A percentile compares a stretch with the other conserved stretches of the same genome.
phyloP scores from a whole-genome alignment of 2,113 vertebrate genomes.

The Leptobrachium leishanense region DNA sequence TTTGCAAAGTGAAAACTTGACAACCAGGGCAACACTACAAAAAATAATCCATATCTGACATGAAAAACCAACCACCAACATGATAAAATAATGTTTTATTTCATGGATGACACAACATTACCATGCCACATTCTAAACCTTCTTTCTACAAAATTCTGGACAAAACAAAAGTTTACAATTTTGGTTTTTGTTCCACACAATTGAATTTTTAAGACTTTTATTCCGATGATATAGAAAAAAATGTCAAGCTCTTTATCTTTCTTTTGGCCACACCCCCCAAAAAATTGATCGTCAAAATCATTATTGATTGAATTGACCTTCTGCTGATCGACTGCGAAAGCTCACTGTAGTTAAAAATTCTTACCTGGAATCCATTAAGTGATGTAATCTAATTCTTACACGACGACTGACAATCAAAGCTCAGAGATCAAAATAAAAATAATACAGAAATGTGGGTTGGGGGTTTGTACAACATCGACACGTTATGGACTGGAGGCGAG shows the following conservation, averaged over 20 bases:
- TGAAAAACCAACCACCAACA: not conserved
- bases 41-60: too few relatives aligned
- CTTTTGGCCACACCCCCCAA: constrained; percentile 43
- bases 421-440: constrained; percentile 66
- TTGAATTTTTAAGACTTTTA: constrained; percentile 21
- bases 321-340: too few relatives aligned
- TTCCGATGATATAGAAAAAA: constrained; percentile 50
- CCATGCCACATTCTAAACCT: constrained; percentile 64
- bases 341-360: constrained; percentile 22
- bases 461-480: constrained; percentile 69
- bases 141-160: constrained; percentile 60
- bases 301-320: too few relatives aligned
- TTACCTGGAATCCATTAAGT: constrained; percentile 55
- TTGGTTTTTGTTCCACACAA: constrained; percentile 50
- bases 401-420: constrained; percentile 74
- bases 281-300: too few relatives aligned
- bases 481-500: constrained; percentile 71
- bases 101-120: constrained; percentile 68
- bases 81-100: constrained; percentile 83
- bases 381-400: constrained; percentile 62
- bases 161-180: constrained; percentile 56
- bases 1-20: too few relatives aligned
- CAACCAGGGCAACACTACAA: too few relatives aligned
- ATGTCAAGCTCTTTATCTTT: constrained; percentile 50
- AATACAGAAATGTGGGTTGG: constrained; percentile 53